Percentiles rank a stretch among this genome's conserved stretches.
Conservation (phyloP, 2,113 vertebrate genomes). For the Puffinus mauretanicus region DNA sequence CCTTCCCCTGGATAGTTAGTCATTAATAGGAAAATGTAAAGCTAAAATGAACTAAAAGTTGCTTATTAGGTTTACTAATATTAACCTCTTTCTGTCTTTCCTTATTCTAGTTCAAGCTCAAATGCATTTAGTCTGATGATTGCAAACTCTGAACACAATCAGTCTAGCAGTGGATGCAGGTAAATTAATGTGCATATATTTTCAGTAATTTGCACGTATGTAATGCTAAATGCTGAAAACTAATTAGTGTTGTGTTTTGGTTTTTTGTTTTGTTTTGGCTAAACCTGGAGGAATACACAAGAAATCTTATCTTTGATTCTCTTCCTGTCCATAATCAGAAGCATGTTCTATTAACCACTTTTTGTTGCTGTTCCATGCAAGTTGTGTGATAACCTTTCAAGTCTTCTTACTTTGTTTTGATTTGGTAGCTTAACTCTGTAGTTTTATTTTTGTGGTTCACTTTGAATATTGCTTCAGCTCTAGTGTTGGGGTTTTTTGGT, state of each 20-base stretch:
- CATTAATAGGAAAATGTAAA: neutral
- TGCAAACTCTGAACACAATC: constrained; percentile 83
- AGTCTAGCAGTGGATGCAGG: constrained; percentile 89
- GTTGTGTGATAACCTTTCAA: neutral
- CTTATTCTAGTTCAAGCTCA: constrained; percentile 76
- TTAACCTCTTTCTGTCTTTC: neutral
- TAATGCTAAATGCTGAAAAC: neutral
- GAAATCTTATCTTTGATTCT: neutral
- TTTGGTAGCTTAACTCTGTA: neutral
- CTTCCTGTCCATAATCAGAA: neutral
- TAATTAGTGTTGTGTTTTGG: neutral
- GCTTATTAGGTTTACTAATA: neutral
- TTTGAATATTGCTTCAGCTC: neutral
- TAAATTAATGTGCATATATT: constrained; percentile 37
- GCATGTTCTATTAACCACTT: neutral
- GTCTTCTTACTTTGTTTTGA: neutral
- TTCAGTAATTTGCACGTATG: neutral
- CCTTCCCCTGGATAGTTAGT: neutral
- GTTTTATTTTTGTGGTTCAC: neutral
- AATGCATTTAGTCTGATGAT: constrained; percentile 85
- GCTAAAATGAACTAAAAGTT: neutral
- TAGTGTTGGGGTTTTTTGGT: neutral
- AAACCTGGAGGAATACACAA: neutral
- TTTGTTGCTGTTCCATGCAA: neutral
- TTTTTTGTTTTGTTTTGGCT: neutral